A percentile compares a stretch with the other conserved stretches of the same genome.
phyloP scores from a whole-genome alignment of 2,797 vertebrate species.

The Ibycter americanus region DNA sequence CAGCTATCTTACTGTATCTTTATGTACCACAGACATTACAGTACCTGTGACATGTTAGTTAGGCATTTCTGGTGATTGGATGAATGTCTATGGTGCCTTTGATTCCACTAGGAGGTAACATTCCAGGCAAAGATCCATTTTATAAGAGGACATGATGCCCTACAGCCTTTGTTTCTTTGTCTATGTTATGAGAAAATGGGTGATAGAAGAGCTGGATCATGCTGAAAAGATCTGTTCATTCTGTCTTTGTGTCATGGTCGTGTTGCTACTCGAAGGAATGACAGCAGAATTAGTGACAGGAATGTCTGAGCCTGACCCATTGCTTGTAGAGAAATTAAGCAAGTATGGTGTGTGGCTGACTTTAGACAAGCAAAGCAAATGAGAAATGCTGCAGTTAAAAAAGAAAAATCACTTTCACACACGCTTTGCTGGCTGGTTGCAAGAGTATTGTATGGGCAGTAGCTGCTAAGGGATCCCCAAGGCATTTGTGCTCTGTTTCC shows the following conservation, averaged over 20 bases:
- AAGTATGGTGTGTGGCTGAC: not conserved
- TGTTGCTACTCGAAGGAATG: not conserved
- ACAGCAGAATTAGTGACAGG: not conserved
- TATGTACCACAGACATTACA: not conserved
- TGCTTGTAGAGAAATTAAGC: not conserved
- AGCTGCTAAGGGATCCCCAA: not conserved
- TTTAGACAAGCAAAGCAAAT: not conserved
- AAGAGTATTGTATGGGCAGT: not conserved
- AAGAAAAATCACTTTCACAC: not conserved
- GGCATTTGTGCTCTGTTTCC: not conserved
- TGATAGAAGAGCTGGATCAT: not conserved
- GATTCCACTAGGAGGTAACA: not conserved
- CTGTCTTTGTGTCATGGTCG: not conserved
- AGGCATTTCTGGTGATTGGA: not conserved
- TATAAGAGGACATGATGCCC: not conserved
- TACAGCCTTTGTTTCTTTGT: not conserved
- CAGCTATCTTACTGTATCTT: not conserved
- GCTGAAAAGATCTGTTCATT: not conserved
- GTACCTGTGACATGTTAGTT: not conserved
- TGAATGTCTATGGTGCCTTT: not conserved
- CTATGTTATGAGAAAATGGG: not conserved
- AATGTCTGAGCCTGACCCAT: not conserved
- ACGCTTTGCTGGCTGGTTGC: not conserved
- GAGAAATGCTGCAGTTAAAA: not conserved
- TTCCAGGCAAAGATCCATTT: not conserved